phyloP scores from a whole-genome alignment of 2,113 vertebrate species.

The Saguinus midas region DNA sequence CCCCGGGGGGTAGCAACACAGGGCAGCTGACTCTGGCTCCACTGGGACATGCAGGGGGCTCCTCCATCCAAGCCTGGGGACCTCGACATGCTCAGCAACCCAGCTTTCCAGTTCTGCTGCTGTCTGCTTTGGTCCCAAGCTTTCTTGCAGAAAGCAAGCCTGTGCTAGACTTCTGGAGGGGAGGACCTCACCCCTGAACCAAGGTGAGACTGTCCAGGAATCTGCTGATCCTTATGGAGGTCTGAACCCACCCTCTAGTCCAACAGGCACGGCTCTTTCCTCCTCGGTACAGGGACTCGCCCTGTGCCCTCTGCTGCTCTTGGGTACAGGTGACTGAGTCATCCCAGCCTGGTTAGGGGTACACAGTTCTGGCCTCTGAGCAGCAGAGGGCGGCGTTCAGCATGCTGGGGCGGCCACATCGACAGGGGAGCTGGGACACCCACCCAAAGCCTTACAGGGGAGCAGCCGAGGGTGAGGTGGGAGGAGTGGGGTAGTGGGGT shows the following conservation, averaged over 20 bases:
- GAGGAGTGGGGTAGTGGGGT: neutral
- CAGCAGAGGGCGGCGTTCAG: constrained; percentile 59
- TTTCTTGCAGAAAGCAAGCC: neutral
- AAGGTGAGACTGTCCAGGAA: accelerated
- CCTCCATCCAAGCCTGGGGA: neutral
- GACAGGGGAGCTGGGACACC: too few species aligned
- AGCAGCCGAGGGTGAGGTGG: neutral
- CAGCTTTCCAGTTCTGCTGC: too few species aligned
- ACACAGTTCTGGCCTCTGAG: neutral
- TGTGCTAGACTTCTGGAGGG: neutral
- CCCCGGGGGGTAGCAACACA: neutral
- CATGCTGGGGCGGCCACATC: accelerated
- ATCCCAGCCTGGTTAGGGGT: neutral
- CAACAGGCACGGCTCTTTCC: neutral
- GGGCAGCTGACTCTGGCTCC: neutral
- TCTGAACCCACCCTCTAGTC: too few species aligned
- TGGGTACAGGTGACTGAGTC: neutral
- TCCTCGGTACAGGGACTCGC: too few species aligned
- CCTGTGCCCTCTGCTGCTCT: neutral
- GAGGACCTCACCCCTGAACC: accelerated
- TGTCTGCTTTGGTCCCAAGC: too few species aligned
- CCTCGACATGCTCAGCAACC: accelerated
- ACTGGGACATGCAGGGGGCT: accelerated
- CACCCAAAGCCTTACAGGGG: neutral
- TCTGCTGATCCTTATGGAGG: accelerated